Evolutionary conservation across 2,113 vertebrate species (phyloP).

Genomic region (Coturnix japonica): DNA sequence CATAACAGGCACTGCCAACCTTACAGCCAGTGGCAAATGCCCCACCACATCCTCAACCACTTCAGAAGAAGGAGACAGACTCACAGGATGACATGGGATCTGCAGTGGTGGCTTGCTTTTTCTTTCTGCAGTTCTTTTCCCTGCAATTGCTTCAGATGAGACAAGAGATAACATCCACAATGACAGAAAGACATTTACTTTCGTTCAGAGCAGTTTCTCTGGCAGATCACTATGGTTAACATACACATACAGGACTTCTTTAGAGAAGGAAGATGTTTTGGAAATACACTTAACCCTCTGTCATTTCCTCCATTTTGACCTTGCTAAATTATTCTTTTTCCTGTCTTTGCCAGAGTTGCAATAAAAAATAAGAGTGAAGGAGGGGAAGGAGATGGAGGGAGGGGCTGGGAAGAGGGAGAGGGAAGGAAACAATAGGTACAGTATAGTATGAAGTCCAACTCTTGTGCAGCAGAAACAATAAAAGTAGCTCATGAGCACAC

Average conservation of each 20-base stretch:
- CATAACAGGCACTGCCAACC: too few relatives aligned
- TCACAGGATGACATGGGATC: too few relatives aligned
- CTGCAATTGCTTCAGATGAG: background rate
- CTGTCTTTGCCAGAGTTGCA: background rate
- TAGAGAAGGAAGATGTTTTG: background rate
- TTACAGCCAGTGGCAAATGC: too few relatives aligned
- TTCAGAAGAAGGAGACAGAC: too few relatives aligned
- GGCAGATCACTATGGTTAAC: background rate
- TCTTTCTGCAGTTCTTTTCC: too few relatives aligned
- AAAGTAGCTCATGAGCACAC: background rate
- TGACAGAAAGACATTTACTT: background rate
- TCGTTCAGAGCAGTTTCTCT: background rate
- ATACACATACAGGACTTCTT: background rate
- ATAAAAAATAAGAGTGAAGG: background rate
- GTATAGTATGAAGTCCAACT: background rate
- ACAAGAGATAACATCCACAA: background rate
- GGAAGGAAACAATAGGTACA: background rate
- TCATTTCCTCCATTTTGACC: background rate
- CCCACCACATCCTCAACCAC: too few relatives aligned
- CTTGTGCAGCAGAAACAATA: rapidly evolving
- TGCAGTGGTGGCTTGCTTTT: too few relatives aligned
- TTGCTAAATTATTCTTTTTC: background rate
- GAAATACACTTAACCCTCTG: background rate
- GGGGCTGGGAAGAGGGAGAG: too few relatives aligned
- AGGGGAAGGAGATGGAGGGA: too few relatives aligned